Base-by-base conservation (phyloP, 2,888 invertebrate species). In the Druceiella hillmani region DNA sequence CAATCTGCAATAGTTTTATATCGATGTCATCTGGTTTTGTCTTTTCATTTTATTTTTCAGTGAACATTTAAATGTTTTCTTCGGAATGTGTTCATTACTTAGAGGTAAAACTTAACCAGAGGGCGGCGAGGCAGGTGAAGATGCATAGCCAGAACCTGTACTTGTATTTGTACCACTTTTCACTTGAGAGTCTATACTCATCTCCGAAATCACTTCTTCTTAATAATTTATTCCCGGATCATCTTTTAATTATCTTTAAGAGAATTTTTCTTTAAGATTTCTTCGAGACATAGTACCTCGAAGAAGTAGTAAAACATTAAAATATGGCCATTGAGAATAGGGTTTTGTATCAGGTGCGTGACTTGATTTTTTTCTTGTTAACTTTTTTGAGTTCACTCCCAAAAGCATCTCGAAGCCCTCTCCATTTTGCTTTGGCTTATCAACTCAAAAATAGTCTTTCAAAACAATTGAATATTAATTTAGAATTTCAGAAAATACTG, bases 361-460 rank as follows among this genome's bases (percentile, higher is more conserved):
- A 13, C 24, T 17, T 15, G n/a, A 26, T 15, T 13, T 35, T 15
- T 43, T 52, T 47, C 6, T 45, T 37, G 15, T 49, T 46, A 4
- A 43, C 26, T 33, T 32, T 22, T 2, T 33, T n/a, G 24, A 13
- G 13, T 33, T 24, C 13, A n/a, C 40, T 7, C 17, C 32, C 26
- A 38, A 44, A 6, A 38, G 40, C 24, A 40, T 36, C 17, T 35
- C 37, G 7, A 44, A 22, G 14, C 38, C 38, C 12, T 40, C 31
- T 40, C 43, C 38, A n/a, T 40, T 37, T 33, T 40, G 38, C 33
- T 43, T 43, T 16, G 40, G 6, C 16, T 43, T 36, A n/a, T 20
- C 26, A 12, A 36, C 40, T 17, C 13, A 32, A 32, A 17, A 17
- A n/a, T n/a, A n/a, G n/a, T n/a, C n/a, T n/a, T n/a, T n/a, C n/a